Evolutionary conservation across 2,888 invertebrate species (phyloP).

Genomic region (Euzophera pinguis): DNA sequence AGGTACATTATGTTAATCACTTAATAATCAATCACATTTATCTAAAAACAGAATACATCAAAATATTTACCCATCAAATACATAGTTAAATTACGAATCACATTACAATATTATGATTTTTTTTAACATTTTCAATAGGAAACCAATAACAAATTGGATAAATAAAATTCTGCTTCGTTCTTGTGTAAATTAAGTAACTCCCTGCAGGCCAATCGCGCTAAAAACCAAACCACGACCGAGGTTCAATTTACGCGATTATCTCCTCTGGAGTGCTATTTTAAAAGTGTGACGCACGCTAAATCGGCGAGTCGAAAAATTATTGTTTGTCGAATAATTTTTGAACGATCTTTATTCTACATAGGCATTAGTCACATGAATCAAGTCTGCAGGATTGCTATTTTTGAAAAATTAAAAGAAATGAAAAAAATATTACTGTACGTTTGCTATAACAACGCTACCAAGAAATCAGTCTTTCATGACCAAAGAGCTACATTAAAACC

Average conservation of each 20-base stretch:
- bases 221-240: no score
- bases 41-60: conserved; percentile 42
- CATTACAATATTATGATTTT: no score
- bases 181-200: not conserved
- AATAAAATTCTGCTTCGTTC: not conserved
- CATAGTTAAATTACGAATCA: not conserved
- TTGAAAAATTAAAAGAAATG: no score
- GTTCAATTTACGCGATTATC: no score
- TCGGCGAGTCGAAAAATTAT: no score
- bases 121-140: not conserved
- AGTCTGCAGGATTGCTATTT: no score
- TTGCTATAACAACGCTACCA: conserved; percentile 26
- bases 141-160: not conserved
- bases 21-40: conserved; percentile 37
- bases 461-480: conserved; percentile 40
- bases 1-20: conserved; percentile 27
- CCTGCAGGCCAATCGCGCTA: not conserved
- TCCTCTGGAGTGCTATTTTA: no score
- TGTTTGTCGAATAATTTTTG: no score
- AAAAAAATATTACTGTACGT: no score
- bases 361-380: no score
- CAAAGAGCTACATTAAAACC: conserved; percentile 16
- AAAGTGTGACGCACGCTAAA: no score
- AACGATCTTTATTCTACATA: no score
- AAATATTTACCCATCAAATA: conserved; percentile 14